These are phyloP conservation scores for Leptogaster cylindrica DNA, from an alignment of 2,888 invertebrate species.

Conservation along the genomic window DNA sequence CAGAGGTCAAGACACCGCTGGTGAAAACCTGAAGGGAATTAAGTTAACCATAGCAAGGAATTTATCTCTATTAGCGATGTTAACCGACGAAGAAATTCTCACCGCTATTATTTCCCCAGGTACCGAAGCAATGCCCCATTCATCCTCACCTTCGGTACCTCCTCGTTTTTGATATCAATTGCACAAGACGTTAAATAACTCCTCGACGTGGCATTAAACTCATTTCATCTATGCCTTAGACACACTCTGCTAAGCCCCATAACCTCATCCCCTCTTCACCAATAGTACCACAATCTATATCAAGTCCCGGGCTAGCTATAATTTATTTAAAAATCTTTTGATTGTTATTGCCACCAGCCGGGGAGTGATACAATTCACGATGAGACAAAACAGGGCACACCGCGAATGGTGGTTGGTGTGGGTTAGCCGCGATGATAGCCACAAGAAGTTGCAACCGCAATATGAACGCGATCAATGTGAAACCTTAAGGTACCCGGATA, in stretches of 20 bases:
- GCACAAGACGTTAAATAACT: slow-evolving; percentile 37
- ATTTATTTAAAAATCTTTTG: slow-evolving; percentile 36
- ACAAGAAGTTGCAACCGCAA: slow-evolving; percentile 45
- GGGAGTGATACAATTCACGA: slow-evolving; percentile 36
- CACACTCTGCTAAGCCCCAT: background rate
- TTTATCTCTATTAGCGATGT: slow-evolving; percentile 36
- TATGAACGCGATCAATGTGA: slow-evolving; percentile 42
- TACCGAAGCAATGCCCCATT: slow-evolving; percentile 3
- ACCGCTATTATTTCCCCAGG: slow-evolving; percentile 36
- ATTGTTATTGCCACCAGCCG: slow-evolving; percentile 43
- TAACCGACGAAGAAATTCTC: slow-evolving; percentile 28
- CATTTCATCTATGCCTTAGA: too few relatives aligned
- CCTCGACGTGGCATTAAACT: slow-evolving; percentile 30
- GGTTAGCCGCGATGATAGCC: slow-evolving; percentile 39
- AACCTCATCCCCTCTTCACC: background rate
- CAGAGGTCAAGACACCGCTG: too few relatives aligned
- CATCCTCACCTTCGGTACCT: slow-evolving; percentile 22
- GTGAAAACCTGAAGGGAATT: too few relatives aligned
- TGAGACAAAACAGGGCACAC: slow-evolving; percentile 35
- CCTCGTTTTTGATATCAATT: slow-evolving; percentile 33
- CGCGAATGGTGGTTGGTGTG: slow-evolving; percentile 2
- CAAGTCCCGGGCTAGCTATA: slow-evolving; percentile 38
- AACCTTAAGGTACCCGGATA: slow-evolving; percentile 29
- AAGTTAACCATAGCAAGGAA: slow-evolving; percentile 25
- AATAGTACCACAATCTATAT: background rate